These are phyloP conservation scores for Herpailurus yagouaroundi DNA, from an alignment of 2,113 vertebrate genomes.

Conservation along the genomic window DNA sequence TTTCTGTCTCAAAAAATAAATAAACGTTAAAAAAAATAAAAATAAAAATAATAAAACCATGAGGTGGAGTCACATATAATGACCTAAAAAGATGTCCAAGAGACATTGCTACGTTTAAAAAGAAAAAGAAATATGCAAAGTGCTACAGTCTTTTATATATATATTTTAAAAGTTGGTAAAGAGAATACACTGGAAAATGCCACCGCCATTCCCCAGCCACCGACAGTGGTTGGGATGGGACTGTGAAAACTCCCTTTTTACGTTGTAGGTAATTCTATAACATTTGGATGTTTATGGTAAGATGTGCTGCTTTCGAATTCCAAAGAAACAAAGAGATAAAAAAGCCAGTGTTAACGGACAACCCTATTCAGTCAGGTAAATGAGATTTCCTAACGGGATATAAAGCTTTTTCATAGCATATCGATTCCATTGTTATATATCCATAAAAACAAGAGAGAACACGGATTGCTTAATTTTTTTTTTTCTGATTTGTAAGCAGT, in stretches of 20 bases:
- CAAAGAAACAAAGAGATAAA: conserved; percentile 27
- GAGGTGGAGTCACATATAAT: background rate
- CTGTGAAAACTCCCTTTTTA: background rate
- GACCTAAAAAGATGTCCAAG: background rate
- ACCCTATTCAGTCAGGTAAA: background rate
- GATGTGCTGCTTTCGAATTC: conserved; percentile 49
- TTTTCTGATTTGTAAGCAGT: conserved; percentile 41
- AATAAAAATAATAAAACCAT: background rate
- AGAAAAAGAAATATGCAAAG: background rate
- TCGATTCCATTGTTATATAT: conserved; percentile 54
- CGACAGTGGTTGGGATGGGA: background rate
- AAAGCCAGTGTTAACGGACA: background rate
- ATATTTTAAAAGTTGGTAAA: background rate
- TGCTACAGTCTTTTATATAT: background rate
- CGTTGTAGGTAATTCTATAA: background rate
- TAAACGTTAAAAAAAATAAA: too few relatives aligned
- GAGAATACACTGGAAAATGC: background rate
- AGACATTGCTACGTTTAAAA: background rate
- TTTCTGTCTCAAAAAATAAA: too few relatives aligned
- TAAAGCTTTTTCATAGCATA: conserved; percentile 65
- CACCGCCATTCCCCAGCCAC: background rate
- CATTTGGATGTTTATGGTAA: background rate
- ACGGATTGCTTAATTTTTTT: conserved; percentile 5
- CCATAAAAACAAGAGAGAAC: conserved; percentile 57
- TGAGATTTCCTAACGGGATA: conserved; percentile 50